Evolutionary conservation across 2,888 invertebrate species (phyloP), one percentile per base, ranked within the genome.

Genomic region (Bellardia bayeri): DNA sequence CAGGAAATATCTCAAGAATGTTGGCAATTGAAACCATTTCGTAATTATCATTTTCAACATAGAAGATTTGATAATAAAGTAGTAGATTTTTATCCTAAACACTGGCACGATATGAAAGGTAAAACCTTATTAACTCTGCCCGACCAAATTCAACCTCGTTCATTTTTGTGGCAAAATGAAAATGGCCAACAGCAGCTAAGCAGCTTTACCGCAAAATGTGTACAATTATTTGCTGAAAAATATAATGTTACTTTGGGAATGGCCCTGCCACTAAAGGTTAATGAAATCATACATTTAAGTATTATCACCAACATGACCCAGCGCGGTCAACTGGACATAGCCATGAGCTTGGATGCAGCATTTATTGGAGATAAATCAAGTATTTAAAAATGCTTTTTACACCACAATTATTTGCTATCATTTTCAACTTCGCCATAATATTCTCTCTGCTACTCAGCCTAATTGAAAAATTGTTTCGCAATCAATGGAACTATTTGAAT

Each of bases 211-310:
- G 58, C 33, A 1, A 58, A 82, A 2, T 76, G 91, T 5, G 45
- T 90, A 1, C 7, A 8, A 5, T 86, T 88, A n/a, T 92, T 90
- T 82, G 90, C 81, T 0, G 49, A n/a, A 9, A 82, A 85, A 1
- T 51, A 90, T 0, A 92, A 92, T 74, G 91, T 90, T 1, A 89
- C 83, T 3, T 63, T 89, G 11, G n/a, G 75, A 33, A 74, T 69
- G 51, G 61, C 63, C 16, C 1, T 49, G 2, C 4, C 45, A 6
- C 7, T 72, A 13, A 37, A 66, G n/a, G 16, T 23, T 3, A n/a
- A 1, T 14, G 16, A 5, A 68, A 11, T 45, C 1, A 37, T 9
- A 3, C 37, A 56, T 40, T 61, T 78, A 72, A 79, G 40, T 9
- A 37, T 40, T 3, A 42, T 54, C 40, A 33, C 30, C n/a, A n/a